Conservation (phyloP, 2,113 vertebrate genomes). For the Lampris incognitus region DNA sequence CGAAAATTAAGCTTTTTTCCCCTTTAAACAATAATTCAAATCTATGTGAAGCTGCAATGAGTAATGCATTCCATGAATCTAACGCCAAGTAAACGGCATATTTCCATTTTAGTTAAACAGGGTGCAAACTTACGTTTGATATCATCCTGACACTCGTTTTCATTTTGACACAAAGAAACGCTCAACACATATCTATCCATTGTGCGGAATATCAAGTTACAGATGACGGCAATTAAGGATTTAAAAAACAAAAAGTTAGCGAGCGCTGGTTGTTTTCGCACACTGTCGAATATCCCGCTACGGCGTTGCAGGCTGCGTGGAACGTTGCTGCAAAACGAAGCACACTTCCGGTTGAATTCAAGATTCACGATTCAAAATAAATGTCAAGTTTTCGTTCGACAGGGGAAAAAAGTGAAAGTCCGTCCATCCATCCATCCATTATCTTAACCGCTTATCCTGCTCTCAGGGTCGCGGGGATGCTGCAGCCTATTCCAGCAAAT, state of each 20-base stretch:
- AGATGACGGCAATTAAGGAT: not conserved
- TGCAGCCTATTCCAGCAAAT: too few relatives aligned
- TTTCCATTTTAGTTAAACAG: not conserved
- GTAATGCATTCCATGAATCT: not conserved
- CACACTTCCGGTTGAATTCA: too few relatives aligned
- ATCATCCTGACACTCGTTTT: conserved; percentile 18
- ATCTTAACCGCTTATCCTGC: too few relatives aligned
- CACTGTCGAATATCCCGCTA: conserved; percentile 74
- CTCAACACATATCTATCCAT: conserved; percentile 75
- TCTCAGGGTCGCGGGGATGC: too few relatives aligned
- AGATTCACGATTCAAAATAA: too few relatives aligned
- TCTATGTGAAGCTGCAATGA: not conserved
- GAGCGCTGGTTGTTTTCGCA: not conserved
- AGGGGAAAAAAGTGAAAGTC: too few relatives aligned
- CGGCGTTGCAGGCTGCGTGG: too few relatives aligned
- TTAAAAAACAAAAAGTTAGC: not conserved
- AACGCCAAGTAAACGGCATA: not conserved
- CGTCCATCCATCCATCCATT: too few relatives aligned
- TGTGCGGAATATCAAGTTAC: not conserved
- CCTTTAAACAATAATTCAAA: not conserved
- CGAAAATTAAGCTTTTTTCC: not conserved
- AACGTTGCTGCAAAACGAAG: too few relatives aligned
- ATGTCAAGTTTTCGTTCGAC: too few relatives aligned
- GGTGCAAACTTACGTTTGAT: conserved; percentile 57
- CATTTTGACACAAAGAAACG: conserved; percentile 47